Conservation (phyloP, 2,888 invertebrate genomes). For the Entomobrya multifasciata region DNA sequence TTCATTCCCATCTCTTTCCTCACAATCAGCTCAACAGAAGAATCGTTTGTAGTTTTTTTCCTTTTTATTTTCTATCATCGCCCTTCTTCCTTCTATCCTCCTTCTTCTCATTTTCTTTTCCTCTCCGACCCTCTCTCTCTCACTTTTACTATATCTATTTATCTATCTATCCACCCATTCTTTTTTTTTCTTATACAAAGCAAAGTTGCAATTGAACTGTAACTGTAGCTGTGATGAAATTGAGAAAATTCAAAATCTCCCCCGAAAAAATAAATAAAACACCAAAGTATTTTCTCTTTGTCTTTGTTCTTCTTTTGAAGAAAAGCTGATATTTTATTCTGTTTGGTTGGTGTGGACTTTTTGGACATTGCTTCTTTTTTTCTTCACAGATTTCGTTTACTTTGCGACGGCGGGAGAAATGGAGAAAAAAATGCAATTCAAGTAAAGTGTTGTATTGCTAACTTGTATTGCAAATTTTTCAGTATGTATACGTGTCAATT, state of each 20-base stretch:
- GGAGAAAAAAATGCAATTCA: too few relatives aligned
- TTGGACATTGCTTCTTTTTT: slow-evolving; percentile 37
- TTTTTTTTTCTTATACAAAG: neutral
- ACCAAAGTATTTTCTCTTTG: too few relatives aligned
- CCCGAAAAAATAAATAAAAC: too few relatives aligned
- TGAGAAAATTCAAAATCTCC: too few relatives aligned
- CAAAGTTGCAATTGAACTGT: slow-evolving; percentile 30
- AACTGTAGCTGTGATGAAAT: too few relatives aligned
- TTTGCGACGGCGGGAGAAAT: too few relatives aligned
- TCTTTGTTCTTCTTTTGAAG: too few relatives aligned
- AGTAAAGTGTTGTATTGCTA: too few relatives aligned
- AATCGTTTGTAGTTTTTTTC: slow-evolving; percentile 25
- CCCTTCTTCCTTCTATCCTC: slow-evolving; percentile 42
- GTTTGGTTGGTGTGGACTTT: too few relatives aligned
- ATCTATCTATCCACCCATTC: neutral
- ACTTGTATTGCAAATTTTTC: too few relatives aligned
- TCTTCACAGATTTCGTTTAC: slow-evolving; percentile 13
- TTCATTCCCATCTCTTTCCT: slow-evolving; percentile 45
- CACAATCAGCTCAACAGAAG: neutral
- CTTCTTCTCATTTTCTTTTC: slow-evolving; percentile 32
- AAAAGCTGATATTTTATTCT: slow-evolving; percentile 69
- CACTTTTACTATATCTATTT: slow-evolving; percentile 28
- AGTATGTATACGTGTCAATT: too few relatives aligned
- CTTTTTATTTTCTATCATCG: slow-evolving; percentile 30
- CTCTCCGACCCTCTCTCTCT: slow-evolving; percentile 27